These are phyloP conservation scores for Hirtodrosophila cameraria DNA, from an alignment of 2,888 invertebrate species.

Conservation along the genomic window DNA sequence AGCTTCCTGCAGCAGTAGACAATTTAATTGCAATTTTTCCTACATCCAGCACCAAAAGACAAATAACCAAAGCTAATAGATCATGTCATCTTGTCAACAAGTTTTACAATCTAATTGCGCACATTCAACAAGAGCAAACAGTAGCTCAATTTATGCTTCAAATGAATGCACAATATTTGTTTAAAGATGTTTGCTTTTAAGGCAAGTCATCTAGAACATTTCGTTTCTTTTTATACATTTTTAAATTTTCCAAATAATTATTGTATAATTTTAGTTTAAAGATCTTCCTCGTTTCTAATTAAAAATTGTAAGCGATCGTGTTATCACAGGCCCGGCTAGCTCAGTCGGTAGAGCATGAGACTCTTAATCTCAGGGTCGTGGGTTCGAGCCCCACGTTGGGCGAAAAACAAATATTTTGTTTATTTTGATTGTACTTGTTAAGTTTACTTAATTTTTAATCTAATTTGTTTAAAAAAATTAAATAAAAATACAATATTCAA, in stretches of 20 bases:
- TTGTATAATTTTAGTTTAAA: not conserved
- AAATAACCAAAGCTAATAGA: constrained; percentile 76
- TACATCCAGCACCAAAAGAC: constrained; percentile 55
- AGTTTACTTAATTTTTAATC: not conserved
- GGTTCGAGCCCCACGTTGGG: constrained; percentile 81
- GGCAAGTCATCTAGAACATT: too few relatives aligned
- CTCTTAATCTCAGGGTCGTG: constrained; percentile 79
- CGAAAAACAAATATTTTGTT: constrained; percentile 39
- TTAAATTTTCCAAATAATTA: not conserved
- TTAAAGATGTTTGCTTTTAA: not conserved
- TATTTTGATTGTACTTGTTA: not conserved
- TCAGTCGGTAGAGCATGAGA: constrained; percentile 79
- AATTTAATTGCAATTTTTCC: constrained; percentile 75
- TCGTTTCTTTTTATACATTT: not conserved
- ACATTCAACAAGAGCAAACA: constrained; percentile 50
- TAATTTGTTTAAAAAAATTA: not conserved
- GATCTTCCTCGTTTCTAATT: constrained; percentile 3
- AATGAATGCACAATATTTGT: not conserved
- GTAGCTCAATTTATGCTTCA: constrained; percentile 36
- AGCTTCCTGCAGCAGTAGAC: constrained; percentile 42
- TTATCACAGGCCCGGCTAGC: constrained; percentile 64
- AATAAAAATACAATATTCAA: not conserved
- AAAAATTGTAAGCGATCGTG: fast-evolving
- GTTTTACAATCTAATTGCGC: constrained; percentile 71
- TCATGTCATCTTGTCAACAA: constrained; percentile 78